These are phyloP conservation scores for Ormia ochracea DNA, from an alignment of 2,888 invertebrate species.

Conservation along the genomic window DNA sequence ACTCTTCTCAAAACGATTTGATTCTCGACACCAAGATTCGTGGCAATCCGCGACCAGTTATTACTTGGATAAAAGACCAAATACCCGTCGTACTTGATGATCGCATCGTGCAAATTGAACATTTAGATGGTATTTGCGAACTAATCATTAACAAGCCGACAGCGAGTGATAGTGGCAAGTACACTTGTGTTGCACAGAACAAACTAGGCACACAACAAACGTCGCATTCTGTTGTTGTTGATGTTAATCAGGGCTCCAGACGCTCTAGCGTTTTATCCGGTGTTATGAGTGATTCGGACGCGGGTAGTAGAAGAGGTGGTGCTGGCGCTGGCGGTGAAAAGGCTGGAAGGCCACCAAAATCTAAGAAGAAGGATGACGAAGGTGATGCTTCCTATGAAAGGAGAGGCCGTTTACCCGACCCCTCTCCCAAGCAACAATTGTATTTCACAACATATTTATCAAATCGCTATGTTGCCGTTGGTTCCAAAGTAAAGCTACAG, in stretches of 20 bases:
- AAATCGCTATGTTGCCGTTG: slow-evolving; percentile 78
- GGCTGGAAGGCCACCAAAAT: slow-evolving; percentile 65
- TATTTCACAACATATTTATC: slow-evolving; percentile 74
- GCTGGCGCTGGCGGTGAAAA: slow-evolving; percentile 49
- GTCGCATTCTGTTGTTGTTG: slow-evolving; percentile 81
- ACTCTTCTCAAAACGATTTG: slow-evolving; percentile 84
- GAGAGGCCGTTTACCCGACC: slow-evolving; percentile 75
- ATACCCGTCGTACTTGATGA: slow-evolving; percentile 79
- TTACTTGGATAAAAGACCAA: slow-evolving; percentile 87
- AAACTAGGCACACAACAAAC: slow-evolving; percentile 85
- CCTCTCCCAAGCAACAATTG: slow-evolving; percentile 77
- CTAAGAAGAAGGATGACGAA: slow-evolving; percentile 68
- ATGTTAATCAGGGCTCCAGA: slow-evolving; percentile 72
- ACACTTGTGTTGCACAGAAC: slow-evolving; percentile 82
- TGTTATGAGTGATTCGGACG: slow-evolving; percentile 69
- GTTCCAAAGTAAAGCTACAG: slow-evolving; percentile 86
- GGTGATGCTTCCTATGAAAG: slow-evolving; percentile 79
- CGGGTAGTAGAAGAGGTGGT: slow-evolving; percentile 56
- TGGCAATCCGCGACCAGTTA: slow-evolving; percentile 83
- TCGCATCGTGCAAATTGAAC: slow-evolving; percentile 82
- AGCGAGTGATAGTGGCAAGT: slow-evolving; percentile 79
- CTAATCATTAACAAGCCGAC: slow-evolving; percentile 83
- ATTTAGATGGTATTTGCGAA: slow-evolving; percentile 86
- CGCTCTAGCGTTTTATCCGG: slow-evolving; percentile 72
- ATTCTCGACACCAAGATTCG: slow-evolving; percentile 88